Base-by-base conservation (phyloP, 2,888 invertebrate species). In the Belgica antarctica region DNA sequence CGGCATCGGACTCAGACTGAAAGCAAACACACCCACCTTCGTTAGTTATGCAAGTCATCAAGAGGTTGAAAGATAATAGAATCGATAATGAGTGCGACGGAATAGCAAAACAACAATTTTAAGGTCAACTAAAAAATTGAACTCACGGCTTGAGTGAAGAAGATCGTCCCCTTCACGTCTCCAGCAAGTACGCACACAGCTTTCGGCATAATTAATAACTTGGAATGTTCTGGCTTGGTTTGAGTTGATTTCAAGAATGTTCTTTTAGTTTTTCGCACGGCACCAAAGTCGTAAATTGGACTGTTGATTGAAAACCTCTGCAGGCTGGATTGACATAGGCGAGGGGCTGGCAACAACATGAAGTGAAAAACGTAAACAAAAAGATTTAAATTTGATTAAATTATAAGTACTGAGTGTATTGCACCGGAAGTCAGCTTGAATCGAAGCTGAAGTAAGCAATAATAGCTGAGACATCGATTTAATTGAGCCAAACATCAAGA, bases 171-270 rank as follows among this genome's bases (percentile, higher is more conserved):
- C 75, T 84, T 86, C 36, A 92, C 90, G 78, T 93, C 92, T 24
- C 94, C 94, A 73, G 87, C 88, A 73, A 95, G 83, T 74, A 94
- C 92, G 78, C 92, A 92, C 72, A 94, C 93, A 71, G 94, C 94
- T 84, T 89, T 92, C 22, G 78, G 61, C 70, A 70, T 70, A 1
- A 27, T 27, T 10, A 5, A 27, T 27, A 10, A n/a, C 19, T n/a
- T 46, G 65, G 65, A 65, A 65, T 65, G 65, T 65, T 46, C 34
- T 61, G 15, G 22, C 24, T 10, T 61, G 34, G n/a, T n/a, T n/a
- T n/a, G n/a, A n/a, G n/a, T 36, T 10, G 52, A 28, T 66, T 66
- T 10, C 17, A 15, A 28, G 17, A 46, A 7, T n/a, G n/a, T 66
- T 66, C 22, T 27, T 59, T 31, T 22, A 10, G 12, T 57, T 68